A percentile compares a stretch with the other conserved stretches of the same genome.
Evolutionary conservation across 2,888 invertebrate genomes (phyloP).

Genomic region (Orchesellides sinensis): DNA sequence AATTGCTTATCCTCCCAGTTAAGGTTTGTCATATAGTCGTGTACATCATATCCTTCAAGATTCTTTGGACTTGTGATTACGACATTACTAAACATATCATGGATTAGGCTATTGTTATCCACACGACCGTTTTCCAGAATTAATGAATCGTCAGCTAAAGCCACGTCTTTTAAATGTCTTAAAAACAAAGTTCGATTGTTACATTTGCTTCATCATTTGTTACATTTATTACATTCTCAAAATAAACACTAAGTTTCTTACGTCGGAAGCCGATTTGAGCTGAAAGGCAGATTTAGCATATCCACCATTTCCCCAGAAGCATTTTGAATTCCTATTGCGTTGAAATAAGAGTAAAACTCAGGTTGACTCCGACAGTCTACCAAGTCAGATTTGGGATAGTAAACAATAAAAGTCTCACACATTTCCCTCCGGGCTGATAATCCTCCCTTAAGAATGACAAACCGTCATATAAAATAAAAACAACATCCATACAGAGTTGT

Average conservation of each 20-base stretch:
- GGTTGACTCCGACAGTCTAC: slow-evolving; percentile 92
- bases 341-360: slow-evolving; percentile 89
- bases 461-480: no score
- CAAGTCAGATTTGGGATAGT: slow-evolving; percentile 88
- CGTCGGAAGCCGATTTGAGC: slow-evolving; percentile 31
- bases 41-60: slow-evolving; percentile 33
- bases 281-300: slow-evolving; percentile 29
- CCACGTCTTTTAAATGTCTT: slow-evolving; percentile 19
- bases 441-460: slow-evolving; percentile 80
- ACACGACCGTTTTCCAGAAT: slow-evolving; percentile 43
- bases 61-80: slow-evolving; percentile 31
- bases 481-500: no score
- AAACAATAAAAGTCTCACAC: slow-evolving; percentile 89
- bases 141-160: slow-evolving; percentile 45
- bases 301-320: slow-evolving; percentile 33
- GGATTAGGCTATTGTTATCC: slow-evolving; percentile 22
- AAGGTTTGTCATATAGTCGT: slow-evolving; percentile 56
- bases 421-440: slow-evolving; percentile 91
- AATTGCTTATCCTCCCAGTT: slow-evolving; percentile 47
- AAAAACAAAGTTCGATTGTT: neutral
- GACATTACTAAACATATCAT: slow-evolving; percentile 42
- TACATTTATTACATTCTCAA: neutral
- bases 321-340: slow-evolving; percentile 87
- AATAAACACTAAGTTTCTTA: neutral
- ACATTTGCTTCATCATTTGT: neutral